Base-by-base conservation (phyloP, 1,140 invertebrate species). In the Lerema accius region DNA sequence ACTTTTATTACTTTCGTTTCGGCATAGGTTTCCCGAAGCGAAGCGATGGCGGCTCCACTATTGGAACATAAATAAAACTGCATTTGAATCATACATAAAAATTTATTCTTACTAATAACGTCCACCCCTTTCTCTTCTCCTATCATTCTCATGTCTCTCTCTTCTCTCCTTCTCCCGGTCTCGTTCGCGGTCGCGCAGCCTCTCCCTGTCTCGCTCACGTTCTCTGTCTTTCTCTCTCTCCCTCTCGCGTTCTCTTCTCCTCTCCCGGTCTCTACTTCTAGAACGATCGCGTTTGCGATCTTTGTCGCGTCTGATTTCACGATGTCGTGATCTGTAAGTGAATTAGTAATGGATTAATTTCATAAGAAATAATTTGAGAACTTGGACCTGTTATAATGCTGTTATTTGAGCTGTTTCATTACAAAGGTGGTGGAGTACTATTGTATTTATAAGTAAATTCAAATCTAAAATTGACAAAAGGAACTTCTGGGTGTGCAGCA, bases 221-320 rank as follows among this genome's bases (percentile, higher is more conserved):
- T 92, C 91, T 63, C 73, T 82, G 49, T 81, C 89, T 42, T 76
- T 78, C 50, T 72, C 91, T 39, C 88, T 66, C 43, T 91, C 79
- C 19, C 90, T 84, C 14, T 91, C 91, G 0, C 91, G 84, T 39
- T 92, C 90, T 43, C 91, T 85, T 61, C 78, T 78, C 1, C 91
- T 76, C 14, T 91, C 85, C 4, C 91, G 78, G 4, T 92, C 92
- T 63, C 91, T 89, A 51, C 86, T 89, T 65, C 90, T 73, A 3
- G 86, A 89, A 4, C 89, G 74, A 10, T 90, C 89, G 39, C 86
- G 63, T 75, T 90, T 90, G 0, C 89, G 71, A 0, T 93, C 92
- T 64, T 93, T 92, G 0, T 92, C 91, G 10, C 92, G 85, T 26
- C 93, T 74, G 0, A 58, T 11, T 46, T 93, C 93, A 13, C 92